A percentile compares a stretch with the other conserved stretches of the same genome.
These are phyloP conservation scores for Indicator maculatus DNA, from an alignment of 2,113 vertebrate species.

Conservation along the genomic window DNA sequence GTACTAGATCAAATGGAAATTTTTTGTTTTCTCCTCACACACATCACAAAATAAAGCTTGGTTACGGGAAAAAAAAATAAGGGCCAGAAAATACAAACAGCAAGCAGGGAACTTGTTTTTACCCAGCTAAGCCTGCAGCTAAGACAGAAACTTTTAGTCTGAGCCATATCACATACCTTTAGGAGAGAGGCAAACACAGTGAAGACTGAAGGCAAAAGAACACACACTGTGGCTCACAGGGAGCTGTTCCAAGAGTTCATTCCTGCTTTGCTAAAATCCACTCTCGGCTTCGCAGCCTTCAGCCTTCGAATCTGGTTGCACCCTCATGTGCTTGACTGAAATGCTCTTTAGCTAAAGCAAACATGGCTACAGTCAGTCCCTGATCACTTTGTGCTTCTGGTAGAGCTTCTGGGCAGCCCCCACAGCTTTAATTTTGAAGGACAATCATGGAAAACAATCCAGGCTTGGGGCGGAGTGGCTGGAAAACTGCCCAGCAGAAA, in stretches of 20 bases:
- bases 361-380: not conserved
- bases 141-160: not conserved
- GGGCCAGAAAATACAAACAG: not conserved
- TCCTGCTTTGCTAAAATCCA: not conserved
- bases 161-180: not conserved
- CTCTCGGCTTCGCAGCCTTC: conserved; percentile 1
- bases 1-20: not conserved
- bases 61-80: not conserved
- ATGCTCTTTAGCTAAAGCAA: conserved; percentile 30
- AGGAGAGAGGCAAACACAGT: not conserved
- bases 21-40: not conserved
- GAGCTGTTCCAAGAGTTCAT: conserved; percentile 3
- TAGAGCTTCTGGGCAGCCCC: not conserved
- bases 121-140: not conserved
- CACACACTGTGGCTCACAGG: fast-evolving
- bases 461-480: no score
- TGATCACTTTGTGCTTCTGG: not conserved
- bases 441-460: not conserved
- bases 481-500: no score
- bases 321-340: not conserved
- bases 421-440: not conserved
- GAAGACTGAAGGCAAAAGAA: not conserved
- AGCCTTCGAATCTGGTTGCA: not conserved
- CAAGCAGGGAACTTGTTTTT: not conserved
- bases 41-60: not conserved